A percentile compares a stretch with the other conserved stretches of the same genome.
Evolutionary conservation across 2,888 invertebrate genomes (phyloP).

Genomic region (Acutogordius australiensis): DNA sequence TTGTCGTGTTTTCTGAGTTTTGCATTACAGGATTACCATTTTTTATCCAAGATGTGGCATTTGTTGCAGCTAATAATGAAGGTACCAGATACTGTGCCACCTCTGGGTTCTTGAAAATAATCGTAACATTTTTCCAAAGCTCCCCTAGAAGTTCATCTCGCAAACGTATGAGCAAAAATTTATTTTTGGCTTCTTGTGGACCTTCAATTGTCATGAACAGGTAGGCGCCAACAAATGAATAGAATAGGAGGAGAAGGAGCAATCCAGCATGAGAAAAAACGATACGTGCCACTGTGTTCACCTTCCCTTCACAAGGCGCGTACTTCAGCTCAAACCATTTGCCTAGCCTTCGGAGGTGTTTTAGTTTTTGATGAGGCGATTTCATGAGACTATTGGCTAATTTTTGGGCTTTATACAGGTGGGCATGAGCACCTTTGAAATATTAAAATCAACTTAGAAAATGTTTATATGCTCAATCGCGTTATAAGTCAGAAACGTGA

Average conservation of each 20-base stretch:
- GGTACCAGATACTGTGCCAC: slow-evolving; percentile 43
- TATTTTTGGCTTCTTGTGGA: slow-evolving; percentile 50
- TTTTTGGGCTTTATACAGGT: no score
- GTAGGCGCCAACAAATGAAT: slow-evolving; percentile 47
- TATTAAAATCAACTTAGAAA: no score
- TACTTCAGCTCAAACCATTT: background rate
- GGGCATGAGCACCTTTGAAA: no score
- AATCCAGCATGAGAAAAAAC: slow-evolving; percentile 17
- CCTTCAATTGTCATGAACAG: slow-evolving; percentile 53
- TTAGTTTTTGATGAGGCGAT: background rate
- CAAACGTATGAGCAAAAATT: slow-evolving; percentile 54
- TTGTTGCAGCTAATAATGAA: background rate
- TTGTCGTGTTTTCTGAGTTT: background rate
- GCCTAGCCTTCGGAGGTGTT: background rate
- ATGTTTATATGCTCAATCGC: no score
- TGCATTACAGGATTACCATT: background rate
- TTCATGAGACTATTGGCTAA: background rate
- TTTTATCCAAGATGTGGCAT: background rate
- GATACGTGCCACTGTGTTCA: background rate
- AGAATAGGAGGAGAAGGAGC: slow-evolving; percentile 36
- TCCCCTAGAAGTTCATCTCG: slow-evolving; percentile 54
- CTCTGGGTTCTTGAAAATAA: slow-evolving; percentile 28
- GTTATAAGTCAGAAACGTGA: no score
- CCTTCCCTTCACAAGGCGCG: background rate
- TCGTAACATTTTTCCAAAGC: slow-evolving; percentile 34